Conservation (phyloP, 2,113 vertebrate genomes). For the Cochlearius cochlearius region DNA sequence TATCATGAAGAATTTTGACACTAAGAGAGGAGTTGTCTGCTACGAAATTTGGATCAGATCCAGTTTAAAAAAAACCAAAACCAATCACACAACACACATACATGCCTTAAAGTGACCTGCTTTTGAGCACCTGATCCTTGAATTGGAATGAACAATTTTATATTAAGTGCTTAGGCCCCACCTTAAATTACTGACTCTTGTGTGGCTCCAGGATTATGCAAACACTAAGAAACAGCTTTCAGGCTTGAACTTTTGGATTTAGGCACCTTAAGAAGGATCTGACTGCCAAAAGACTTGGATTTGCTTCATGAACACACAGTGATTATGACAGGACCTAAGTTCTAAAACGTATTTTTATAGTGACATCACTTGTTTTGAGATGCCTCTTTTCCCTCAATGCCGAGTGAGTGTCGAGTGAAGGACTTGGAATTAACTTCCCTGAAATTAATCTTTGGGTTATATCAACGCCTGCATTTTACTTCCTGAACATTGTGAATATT, state of each 20-base stretch:
- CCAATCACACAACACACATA: too few species aligned
- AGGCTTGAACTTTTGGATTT: not conserved
- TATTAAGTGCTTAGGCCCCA: not conserved
- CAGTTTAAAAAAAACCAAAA: not conserved
- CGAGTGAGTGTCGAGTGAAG: not conserved
- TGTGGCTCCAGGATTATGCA: not conserved
- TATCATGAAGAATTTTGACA: not conserved
- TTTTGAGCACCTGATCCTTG: not conserved
- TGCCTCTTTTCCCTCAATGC: too few species aligned
- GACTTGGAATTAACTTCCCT: not conserved
- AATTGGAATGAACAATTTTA: not conserved
- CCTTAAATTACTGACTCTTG: not conserved
- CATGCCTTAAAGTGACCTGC: too few species aligned
- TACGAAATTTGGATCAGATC: not conserved
- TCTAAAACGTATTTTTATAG: not conserved
- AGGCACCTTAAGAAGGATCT: not conserved
- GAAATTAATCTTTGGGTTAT: not conserved
- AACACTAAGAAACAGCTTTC: not conserved
- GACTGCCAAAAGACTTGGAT: not conserved
- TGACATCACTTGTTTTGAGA: not conserved
- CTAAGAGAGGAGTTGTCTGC: not conserved
- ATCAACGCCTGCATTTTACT: not conserved
- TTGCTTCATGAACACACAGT: not conserved
- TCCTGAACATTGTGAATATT: not conserved
- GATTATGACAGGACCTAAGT: not conserved